Evolutionary conservation across 2,888 invertebrate species (phyloP), one percentile per base, ranked within the genome.

Genomic region (Hanleya hanleyi): DNA sequence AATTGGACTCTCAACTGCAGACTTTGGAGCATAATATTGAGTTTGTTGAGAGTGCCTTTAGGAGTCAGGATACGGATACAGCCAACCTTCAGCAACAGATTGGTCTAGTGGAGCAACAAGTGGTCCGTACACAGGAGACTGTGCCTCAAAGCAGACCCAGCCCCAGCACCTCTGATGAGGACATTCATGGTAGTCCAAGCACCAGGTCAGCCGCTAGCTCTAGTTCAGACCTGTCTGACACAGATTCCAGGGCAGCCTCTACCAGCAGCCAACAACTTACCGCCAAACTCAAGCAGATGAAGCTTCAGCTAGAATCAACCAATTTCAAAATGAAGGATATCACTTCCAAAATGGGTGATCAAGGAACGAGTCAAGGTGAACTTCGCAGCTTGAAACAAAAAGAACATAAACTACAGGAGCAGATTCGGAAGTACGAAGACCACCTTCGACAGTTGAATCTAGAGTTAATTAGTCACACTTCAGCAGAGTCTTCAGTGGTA

Each of bases 11-110:
- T 0, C 92, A 94, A 82, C 95, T 95, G 83, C 95, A 96, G 82
- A 92, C 96, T 0, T 91, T 97, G 57, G 96, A 96, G 90, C 95
- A 96, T 7, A 83, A 86, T 72, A 85, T 87, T 51, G 95, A 94
- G 9, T 93, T 96, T 62, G 94, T 95, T 18, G 95, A 95, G 89
- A 96, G 96, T 89, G 93, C 96, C 26, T 96, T 96, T 89, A 95
- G 95, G 77, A 96, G 96, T 89, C 92, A 96, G 62, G 93, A 93
- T n/a, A 95, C 95, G 90, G 96, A 74, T 96, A 96, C 91, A 37
- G 57, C 29, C 5, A 37, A 35, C 29, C 38, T 69, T 12, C 18
- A 69, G n/a, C 22, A 61, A 26, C 69, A 69, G 37, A 36, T 69
- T 29, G 69, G 69, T 6, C 15, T 38, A 37, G 69, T 69, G 38